Conservation (phyloP, 2,113 vertebrate species). For the Herpetotheres cachinnans region DNA sequence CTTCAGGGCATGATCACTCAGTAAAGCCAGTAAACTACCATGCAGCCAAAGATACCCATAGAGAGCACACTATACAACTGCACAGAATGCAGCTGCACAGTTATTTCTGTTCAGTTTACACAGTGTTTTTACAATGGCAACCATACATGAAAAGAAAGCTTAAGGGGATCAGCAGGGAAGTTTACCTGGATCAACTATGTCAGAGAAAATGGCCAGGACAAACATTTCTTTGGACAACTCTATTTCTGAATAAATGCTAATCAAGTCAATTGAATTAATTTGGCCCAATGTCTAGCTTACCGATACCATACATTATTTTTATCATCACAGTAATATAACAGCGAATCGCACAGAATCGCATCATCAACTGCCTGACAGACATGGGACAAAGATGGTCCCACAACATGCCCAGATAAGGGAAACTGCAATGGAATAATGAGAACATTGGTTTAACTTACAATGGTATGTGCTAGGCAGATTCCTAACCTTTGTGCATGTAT, state of each 20-base stretch:
- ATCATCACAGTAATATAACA: neutral
- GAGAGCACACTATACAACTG: neutral
- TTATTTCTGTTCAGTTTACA: neutral
- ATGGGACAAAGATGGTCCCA: neutral
- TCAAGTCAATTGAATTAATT: neutral
- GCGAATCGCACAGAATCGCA: neutral
- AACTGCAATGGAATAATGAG: neutral
- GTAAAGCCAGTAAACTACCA: neutral
- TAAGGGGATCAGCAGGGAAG: neutral
- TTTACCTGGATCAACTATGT: neutral
- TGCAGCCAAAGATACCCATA: neutral
- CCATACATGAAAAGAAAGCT: neutral
- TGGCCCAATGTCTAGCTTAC: neutral
- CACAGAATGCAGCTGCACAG: neutral
- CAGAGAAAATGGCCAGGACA: neutral
- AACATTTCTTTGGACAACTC: neutral
- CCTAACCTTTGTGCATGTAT: neutral
- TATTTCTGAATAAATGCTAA: neutral
- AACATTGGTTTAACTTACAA: neutral
- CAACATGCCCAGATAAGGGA: neutral
- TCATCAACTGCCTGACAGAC: neutral
- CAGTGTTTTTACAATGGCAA: neutral
- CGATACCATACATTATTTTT: neutral
- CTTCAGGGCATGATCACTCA: neutral
- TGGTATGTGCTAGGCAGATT: neutral